Conservation (phyloP, 2,113 vertebrate species). For the Eretmochelys imbricata region DNA sequence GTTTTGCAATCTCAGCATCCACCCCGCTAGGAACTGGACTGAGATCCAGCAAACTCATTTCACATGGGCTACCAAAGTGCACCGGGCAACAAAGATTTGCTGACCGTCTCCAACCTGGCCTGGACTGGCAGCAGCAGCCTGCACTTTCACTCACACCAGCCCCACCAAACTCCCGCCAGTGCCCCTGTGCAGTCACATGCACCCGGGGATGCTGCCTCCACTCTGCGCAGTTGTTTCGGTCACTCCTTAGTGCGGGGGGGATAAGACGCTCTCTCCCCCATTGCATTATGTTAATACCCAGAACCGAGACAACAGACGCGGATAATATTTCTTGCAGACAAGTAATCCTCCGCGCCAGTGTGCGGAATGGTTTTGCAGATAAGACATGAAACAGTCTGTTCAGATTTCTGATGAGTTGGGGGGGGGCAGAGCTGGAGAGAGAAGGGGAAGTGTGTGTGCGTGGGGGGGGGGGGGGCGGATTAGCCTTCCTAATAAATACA, state of each 20-base stretch:
- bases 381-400: background rate
- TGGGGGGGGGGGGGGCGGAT: background rate
- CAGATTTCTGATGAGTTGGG: background rate
- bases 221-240: fast-evolving
- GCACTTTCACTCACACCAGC: too few species aligned
- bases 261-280: background rate
- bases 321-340: constrained; percentile 2
- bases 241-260: background rate
- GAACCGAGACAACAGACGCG: background rate
- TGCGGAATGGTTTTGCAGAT: background rate
- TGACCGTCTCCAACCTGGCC: background rate
- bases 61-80: background rate
- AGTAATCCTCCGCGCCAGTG: background rate
- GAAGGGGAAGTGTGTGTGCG: too few species aligned
- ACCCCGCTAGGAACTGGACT: background rate
- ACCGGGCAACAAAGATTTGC: background rate
- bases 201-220: fast-evolving
- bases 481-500: background rate
- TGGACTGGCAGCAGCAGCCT: background rate
- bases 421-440: background rate
- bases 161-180: background rate
- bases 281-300: background rate
- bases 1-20: background rate
- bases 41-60: background rate
- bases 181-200: background rate